These are phyloP conservation scores for Anthopleura xanthogrammica DNA, from an alignment of 92 coral and sea anemone genomes.

Conservation along the genomic window DNA sequence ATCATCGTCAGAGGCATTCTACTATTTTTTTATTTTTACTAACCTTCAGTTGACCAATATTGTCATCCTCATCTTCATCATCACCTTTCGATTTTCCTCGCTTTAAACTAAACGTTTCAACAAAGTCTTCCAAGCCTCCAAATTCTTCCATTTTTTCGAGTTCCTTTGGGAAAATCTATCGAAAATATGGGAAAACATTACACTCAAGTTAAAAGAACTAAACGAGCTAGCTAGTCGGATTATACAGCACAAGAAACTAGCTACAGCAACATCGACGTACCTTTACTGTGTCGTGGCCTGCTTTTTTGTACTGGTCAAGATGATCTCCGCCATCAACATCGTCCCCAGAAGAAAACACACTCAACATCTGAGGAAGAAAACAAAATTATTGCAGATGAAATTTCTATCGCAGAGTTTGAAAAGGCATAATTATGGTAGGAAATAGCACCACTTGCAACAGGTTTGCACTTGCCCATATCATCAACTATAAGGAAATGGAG, in stretches of 20 bases:
- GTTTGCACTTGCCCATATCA: no score
- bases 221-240: no score
- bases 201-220: not conserved
- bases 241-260: not conserved
- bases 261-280: slow-evolving; percentile 20
- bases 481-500: no score
- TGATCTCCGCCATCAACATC: slow-evolving; percentile 35
- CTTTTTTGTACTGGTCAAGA: slow-evolving; percentile 43
- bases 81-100: slow-evolving; percentile 72
- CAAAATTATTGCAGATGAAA: no score
- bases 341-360: slow-evolving; percentile 11
- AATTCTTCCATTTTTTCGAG: slow-evolving; percentile 61
- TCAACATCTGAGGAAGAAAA: not conserved
- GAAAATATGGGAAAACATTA: not conserved
- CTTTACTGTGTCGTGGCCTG: slow-evolving; percentile 59
- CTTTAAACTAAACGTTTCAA: slow-evolving; percentile 53
- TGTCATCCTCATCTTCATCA: slow-evolving; percentile 64
- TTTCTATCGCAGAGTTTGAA: no score
- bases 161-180: slow-evolving; percentile 56
- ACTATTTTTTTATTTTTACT: not conserved
- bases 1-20: not conserved
- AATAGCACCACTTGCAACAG: no score
- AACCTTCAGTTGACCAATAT: slow-evolving; percentile 84
- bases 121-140: slow-evolving; percentile 62
- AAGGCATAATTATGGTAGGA: no score